phyloP scores from a whole-genome alignment of 1,140 invertebrate genomes.

The Drosophila santomea region DNA sequence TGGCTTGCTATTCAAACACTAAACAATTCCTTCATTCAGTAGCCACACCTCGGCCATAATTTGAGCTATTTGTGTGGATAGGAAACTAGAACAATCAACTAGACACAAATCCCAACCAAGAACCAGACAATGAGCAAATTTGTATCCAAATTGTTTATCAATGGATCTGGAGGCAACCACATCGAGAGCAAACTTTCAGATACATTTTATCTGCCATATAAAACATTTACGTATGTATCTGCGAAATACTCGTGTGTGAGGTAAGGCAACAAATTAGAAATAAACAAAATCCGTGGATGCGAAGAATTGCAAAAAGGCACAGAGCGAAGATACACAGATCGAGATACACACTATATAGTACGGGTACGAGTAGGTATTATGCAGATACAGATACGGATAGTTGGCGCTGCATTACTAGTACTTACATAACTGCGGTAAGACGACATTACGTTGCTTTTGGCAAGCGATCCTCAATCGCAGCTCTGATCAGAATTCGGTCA shows the following conservation, averaged over 20 bases:
- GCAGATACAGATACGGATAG: constrained; percentile 41
- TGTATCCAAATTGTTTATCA: constrained; percentile 56
- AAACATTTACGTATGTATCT: constrained; percentile 5
- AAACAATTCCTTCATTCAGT: constrained; percentile 17
- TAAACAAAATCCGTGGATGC: constrained; percentile 47
- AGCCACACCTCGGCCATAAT: constrained; percentile 46
- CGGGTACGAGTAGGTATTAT: constrained; percentile 9
- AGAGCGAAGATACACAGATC: constrained; percentile 26
- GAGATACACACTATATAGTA: constrained; percentile 21
- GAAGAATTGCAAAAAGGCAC: constrained; percentile 55
- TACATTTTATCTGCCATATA: constrained; percentile 25
- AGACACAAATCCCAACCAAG: constrained; percentile 14
- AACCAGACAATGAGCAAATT: constrained; percentile 50
- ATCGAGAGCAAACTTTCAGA: constrained; percentile 16
- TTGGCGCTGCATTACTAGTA: constrained; percentile 60
- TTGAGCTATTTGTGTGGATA: constrained; percentile 25
- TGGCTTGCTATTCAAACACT: constrained; percentile 21
- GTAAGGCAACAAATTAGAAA: constrained; percentile 57
- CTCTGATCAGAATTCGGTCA: constrained; percentile 29
- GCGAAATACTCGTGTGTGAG: constrained; percentile 30
- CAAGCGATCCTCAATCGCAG: constrained; percentile 23
- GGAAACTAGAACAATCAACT: constrained; percentile 46
- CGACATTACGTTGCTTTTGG: constrained; percentile 76
- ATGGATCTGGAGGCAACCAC: constrained; percentile 46
- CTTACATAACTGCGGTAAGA: constrained; percentile 84